Evolutionary conservation across 2,888 invertebrate genomes (phyloP).

Genomic region (Iselma pallidipennis): DNA sequence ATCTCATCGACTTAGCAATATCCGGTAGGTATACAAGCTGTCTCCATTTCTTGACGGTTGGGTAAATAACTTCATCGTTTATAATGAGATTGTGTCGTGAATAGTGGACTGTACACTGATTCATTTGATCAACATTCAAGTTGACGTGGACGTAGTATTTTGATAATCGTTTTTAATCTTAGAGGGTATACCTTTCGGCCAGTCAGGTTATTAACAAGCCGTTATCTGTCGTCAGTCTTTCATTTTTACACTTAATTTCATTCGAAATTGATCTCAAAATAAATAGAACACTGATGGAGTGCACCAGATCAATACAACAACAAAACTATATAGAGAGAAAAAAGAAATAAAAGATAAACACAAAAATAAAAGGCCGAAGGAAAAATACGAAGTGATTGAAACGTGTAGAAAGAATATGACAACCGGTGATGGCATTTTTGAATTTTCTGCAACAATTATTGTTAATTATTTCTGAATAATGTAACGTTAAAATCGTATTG

Average conservation of each 20-base stretch:
- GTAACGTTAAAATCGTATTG: too few relatives aligned
- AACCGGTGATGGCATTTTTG: constrained; percentile 22
- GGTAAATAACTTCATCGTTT: constrained; percentile 23
- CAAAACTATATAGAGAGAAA: background rate
- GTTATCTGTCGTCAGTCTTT: constrained; percentile 42
- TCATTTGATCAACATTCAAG: constrained; percentile 38
- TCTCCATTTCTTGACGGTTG: constrained; percentile 19
- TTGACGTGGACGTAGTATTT: constrained; percentile 48
- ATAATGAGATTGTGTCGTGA: background rate
- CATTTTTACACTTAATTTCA: constrained; percentile 49
- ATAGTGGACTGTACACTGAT: constrained; percentile 11
- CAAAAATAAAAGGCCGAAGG: background rate
- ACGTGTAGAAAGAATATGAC: background rate
- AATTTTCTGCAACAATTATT: constrained; percentile 13
- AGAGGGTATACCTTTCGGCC: constrained; percentile 34
- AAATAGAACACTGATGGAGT: constrained; percentile 15
- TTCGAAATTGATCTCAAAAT: constrained; percentile 26
- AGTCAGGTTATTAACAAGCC: constrained; percentile 33
- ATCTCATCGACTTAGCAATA: constrained; percentile 9
- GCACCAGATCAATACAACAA: background rate
- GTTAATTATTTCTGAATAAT: too few relatives aligned
- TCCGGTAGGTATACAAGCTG: constrained; percentile 19
- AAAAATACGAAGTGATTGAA: too few relatives aligned
- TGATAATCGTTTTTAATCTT: constrained; percentile 45
- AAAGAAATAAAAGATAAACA: background rate